These are phyloP conservation scores for Macrosiphum euphorbiae DNA, from an alignment of 2,888 invertebrate genomes.

Conservation along the genomic window DNA sequence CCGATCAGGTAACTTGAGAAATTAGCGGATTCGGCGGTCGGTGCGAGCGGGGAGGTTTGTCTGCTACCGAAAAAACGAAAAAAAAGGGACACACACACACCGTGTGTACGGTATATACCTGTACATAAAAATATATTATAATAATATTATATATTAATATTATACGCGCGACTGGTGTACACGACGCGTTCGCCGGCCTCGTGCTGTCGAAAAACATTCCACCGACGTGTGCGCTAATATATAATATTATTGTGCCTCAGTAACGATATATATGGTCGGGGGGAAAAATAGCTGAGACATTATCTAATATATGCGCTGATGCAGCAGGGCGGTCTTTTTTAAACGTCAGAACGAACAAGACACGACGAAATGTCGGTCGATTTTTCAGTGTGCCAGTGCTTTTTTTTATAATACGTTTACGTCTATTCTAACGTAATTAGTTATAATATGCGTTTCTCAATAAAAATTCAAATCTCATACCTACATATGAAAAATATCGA, in stretches of 20 bases:
- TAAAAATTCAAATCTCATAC: neutral
- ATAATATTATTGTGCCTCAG: neutral
- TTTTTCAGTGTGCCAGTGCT: neutral
- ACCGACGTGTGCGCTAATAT: neutral
- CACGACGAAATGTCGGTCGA: neutral
- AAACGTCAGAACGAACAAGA: neutral
- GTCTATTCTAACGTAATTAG: neutral
- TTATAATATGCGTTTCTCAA: neutral
- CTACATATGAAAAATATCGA: neutral
- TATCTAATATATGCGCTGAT: neutral
- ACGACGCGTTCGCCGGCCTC: neutral
- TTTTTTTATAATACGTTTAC: neutral
- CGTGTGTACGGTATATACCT: neutral
- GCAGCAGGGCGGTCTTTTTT: neutral
- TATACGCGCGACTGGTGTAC: neutral
- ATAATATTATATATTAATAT: neutral
- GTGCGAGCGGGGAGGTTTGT: conserved; percentile 27
- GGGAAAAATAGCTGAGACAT: neutral
- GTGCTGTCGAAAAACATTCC: conserved; percentile 19
- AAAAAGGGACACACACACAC: neutral
- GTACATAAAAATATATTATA: neutral
- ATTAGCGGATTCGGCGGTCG: conserved; percentile 26
- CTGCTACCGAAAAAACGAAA: conserved; percentile 48
- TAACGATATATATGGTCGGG: neutral
- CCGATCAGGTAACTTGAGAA: conserved; percentile 41